These are phyloP conservation scores for Cotesia chilonis DNA, from an alignment of 1,140 invertebrate species.

Conservation along the genomic window DNA sequence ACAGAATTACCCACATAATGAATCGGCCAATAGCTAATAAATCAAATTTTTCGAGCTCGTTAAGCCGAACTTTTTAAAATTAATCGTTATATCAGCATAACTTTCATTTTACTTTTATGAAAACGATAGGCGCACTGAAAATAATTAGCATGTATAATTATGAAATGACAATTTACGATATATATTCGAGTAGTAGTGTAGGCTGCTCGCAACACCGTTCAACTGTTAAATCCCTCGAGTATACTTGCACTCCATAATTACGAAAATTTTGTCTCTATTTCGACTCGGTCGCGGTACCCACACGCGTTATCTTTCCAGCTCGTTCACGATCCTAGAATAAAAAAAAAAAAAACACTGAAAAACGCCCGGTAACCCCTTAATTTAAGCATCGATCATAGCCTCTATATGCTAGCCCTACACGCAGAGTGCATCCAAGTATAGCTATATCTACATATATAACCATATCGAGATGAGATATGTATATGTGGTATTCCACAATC, in stretches of 20 bases:
- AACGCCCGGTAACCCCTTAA: conserved; percentile 51
- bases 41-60: no score
- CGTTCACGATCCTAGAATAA: conserved; percentile 33
- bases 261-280: conserved; percentile 49
- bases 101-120: neutral
- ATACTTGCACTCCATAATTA: conserved; percentile 57
- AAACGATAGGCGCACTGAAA: conserved; percentile 47
- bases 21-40: no score
- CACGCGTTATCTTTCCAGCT: conserved; percentile 9
- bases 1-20: no score
- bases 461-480: no score
- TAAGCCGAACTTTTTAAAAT: no score
- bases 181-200: conserved; percentile 37
- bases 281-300: conserved; percentile 20
- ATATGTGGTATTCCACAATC: no score
- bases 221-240: conserved; percentile 55
- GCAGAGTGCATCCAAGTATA: no score
- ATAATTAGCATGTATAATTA: conserved; percentile 67
- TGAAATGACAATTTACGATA: conserved; percentile 58
- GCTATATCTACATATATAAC: no score
- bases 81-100: no score
- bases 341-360: conserved; percentile 26
- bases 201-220: conserved; percentile 48
- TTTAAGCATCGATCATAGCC: conserved; percentile 57
- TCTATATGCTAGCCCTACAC: conserved; percentile 11